Evolutionary conservation across 2,113 vertebrate species (phyloP), one percentile per base, ranked within the genome.

Genomic region (Chascanopsetta lugubris): DNA sequence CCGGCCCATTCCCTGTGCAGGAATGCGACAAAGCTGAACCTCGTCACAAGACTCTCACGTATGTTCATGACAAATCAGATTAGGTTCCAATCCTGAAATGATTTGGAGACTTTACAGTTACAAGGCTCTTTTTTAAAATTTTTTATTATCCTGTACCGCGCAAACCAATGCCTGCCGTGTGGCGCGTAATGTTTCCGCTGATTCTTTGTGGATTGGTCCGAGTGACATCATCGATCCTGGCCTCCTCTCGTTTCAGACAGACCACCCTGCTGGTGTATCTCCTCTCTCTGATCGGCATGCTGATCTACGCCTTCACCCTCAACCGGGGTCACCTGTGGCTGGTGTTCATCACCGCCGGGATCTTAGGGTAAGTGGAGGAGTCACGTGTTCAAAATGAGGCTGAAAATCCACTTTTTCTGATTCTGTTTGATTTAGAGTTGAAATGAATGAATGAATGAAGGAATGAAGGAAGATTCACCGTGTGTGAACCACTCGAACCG

Each of bases 281-380:
- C 69, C 91, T 99, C 78, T 89, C 96, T 36, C 74, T 99, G 72
- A 74, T 89, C 20, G 96, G 95, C 69, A 96, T 99, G 96, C 55
- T 97, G 62, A 82, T 89, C 30, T 99, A 94, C 27, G 82, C 96
- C 0, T 91, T 95, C 61, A 98, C 95, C 27, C 90, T 99, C 79
- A 88, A 78, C 55, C 80, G 95, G 61, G 92, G 90, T n/a, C 72
- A 92, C 68, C 88, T 99, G 40, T 98, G 97, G 97, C 74, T 97
- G 10, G 94, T 99, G 70, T 99, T 99, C 65, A 3, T 97, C 82
- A 97, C 95, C 1, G 92, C 94, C 40, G 97, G 94, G 7, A 2
- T 62, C 0, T 77, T 99, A 75, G 97, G 97, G 97, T 99, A 90
- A 90, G 95, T n/a, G n/a, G n/a, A n/a, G n/a, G n/a, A n/a, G n/a